Evolutionary conservation across 2,888 invertebrate species (phyloP).

Genomic region (Agonopterix arenella): DNA sequence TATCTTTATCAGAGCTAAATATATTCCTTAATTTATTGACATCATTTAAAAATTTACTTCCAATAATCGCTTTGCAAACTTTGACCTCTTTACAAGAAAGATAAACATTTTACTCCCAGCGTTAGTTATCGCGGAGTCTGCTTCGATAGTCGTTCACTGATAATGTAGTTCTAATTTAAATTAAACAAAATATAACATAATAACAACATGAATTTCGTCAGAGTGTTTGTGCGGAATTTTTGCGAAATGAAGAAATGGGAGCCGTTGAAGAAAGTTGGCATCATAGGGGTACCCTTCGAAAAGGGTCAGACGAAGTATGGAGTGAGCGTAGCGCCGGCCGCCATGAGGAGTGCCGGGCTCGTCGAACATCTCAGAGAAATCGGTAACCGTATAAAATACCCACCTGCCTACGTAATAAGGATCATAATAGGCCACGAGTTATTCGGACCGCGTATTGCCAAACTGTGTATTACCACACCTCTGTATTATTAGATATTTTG

Average conservation of each 20-base stretch:
- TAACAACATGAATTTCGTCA: constrained; percentile 49
- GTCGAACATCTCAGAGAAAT: constrained; percentile 77
- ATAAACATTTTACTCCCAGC: constrained; percentile 1
- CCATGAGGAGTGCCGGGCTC: constrained; percentile 80
- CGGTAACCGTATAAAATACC: constrained; percentile 53
- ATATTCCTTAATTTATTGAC: not conserved
- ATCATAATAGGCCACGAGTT: too few species aligned
- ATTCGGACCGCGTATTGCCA: too few species aligned
- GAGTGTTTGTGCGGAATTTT: constrained; percentile 50
- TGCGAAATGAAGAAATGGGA: constrained; percentile 34
- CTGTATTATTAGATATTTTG: too few species aligned
- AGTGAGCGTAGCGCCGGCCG: constrained; percentile 82
- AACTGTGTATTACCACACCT: too few species aligned
- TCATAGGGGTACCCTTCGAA: constrained; percentile 88
- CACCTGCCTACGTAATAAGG: too few species aligned
- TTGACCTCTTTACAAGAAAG: constrained; percentile 1
- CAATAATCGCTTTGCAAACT: constrained; percentile 1
- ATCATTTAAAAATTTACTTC: constrained; percentile 1
- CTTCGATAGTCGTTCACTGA: not conserved
- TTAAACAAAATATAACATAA: not conserved
- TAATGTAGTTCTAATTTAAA: not conserved
- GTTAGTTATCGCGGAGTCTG: not conserved
- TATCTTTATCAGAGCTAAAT: too few species aligned
- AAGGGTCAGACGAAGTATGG: constrained; percentile 86
- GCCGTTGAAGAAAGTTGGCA: constrained; percentile 76